phyloP scores from a whole-genome alignment of 2,113 vertebrate species.

The Crotalus helleri region DNA sequence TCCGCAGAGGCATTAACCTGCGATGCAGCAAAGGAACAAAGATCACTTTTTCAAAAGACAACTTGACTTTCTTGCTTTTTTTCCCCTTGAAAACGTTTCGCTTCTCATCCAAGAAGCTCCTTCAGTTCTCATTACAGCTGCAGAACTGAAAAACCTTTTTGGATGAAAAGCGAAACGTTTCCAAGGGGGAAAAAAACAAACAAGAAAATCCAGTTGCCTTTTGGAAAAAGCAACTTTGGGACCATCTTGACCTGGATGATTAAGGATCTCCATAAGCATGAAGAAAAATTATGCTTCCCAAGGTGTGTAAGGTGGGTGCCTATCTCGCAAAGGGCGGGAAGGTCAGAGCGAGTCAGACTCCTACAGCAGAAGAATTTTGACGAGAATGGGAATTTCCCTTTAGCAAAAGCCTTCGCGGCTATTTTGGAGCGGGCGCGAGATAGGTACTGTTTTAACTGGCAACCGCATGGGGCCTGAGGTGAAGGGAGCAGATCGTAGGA shows the following conservation, averaged over 20 bases:
- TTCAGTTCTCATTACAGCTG: neutral
- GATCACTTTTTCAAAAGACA: neutral
- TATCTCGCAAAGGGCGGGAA: neutral
- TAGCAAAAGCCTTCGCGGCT: neutral
- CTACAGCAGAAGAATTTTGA: neutral
- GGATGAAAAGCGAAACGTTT: neutral
- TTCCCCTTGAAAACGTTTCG: neutral
- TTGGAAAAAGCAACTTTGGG: neutral
- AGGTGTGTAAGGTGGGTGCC: neutral
- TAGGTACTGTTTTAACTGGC: neutral
- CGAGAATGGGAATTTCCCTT: too few relatives aligned
- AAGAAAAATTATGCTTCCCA: neutral
- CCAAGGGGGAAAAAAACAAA: neutral
- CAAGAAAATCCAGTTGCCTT: neutral
- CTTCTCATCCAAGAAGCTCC: neutral
- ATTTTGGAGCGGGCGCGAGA: neutral
- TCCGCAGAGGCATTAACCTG: neutral
- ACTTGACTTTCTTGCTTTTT: neutral
- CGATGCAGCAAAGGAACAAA: neutral
- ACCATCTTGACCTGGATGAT: neutral
- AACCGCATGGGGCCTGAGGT: neutral
- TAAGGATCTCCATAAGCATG: neutral
- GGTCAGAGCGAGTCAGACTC: neutral
- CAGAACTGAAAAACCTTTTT: neutral
- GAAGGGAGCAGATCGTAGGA: neutral